Conservation (phyloP, 2,113 vertebrate species). For the Centropristis striata region DNA sequence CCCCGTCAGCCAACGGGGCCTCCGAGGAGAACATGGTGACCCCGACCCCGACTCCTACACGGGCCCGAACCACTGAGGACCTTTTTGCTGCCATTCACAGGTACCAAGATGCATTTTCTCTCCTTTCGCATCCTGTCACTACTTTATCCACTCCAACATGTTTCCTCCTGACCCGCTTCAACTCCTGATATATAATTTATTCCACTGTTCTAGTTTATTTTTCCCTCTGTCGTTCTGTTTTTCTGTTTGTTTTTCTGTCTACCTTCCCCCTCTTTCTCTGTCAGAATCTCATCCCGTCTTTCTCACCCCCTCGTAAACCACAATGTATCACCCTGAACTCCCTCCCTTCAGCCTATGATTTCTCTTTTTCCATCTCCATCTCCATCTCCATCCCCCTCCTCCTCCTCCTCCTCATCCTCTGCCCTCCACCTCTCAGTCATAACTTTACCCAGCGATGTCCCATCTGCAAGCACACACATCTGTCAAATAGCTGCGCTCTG, state of each 20-base stretch:
- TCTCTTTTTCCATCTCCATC: conserved; percentile 18
- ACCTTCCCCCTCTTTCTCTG: background rate
- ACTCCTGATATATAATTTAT: conserved; percentile 15
- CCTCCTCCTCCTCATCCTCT: conserved; percentile 15
- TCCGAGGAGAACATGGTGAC: conserved; percentile 85
- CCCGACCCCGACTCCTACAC: conserved; percentile 91
- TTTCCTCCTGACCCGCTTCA: background rate
- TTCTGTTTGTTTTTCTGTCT: conserved; percentile 11
- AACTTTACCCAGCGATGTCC: conserved; percentile 66
- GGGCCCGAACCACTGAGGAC: conserved; percentile 96
- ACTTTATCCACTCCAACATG: background rate
- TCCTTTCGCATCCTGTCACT: background rate
- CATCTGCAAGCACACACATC: conserved; percentile 41
- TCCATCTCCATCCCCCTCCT: conserved; percentile 5
- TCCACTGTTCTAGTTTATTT: background rate
- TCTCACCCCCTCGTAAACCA: conserved; percentile 27
- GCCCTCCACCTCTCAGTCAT: conserved; percentile 55
- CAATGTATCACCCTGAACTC: conserved; percentile 44
- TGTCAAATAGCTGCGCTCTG: conserved; percentile 42
- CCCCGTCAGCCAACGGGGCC: conserved; percentile 78
- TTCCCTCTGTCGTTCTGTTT: conserved; percentile 1
- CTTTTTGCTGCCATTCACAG: conserved; percentile 99
- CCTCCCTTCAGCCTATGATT: conserved; percentile 26
- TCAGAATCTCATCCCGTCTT: background rate
- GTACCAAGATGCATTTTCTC: conserved; percentile 78